These are phyloP conservation scores for Pao palembangensis DNA, from an alignment of 2,113 vertebrate species.

Conservation along the genomic window DNA sequence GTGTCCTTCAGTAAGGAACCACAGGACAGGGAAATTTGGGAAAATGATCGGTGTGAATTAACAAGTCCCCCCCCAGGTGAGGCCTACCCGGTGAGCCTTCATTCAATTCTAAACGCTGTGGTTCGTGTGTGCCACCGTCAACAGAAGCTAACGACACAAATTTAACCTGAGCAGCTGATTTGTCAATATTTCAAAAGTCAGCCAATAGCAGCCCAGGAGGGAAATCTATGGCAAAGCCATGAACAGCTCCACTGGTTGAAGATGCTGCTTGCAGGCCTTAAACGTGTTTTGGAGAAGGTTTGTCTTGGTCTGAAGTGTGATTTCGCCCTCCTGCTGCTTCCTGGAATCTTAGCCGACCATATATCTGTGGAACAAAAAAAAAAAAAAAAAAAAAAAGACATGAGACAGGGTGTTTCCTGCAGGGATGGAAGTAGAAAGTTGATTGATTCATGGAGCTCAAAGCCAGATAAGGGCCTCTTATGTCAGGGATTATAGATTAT, in stretches of 20 bases:
- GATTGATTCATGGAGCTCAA: constrained; percentile 29
- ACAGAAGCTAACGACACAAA: constrained; percentile 3
- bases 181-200: constrained; percentile 21
- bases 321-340: constrained; percentile 14
- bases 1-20: neutral
- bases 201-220: constrained; percentile 6
- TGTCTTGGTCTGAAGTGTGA: neutral
- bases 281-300: constrained; percentile 1
- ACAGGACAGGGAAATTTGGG: constrained; percentile 4
- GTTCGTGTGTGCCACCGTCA: constrained; percentile 5
- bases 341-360: neutral
- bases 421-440: constrained; percentile 2
- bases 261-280: constrained; percentile 5
- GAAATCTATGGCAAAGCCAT: constrained; percentile 29
- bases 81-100: constrained; percentile 24
- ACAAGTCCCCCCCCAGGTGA: constrained; percentile 35
- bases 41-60: constrained; percentile 34
- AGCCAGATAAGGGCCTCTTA: neutral
- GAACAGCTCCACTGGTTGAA: neutral
- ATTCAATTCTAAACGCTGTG: constrained; percentile 26
- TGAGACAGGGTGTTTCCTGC: constrained; percentile 6
- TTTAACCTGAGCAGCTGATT: constrained; percentile 12
- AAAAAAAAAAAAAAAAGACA: constrained; percentile 14
- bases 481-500: constrained; percentile 7
- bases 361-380: constrained; percentile 9